Base-by-base conservation (phyloP, 2,888 invertebrate species). In the Megalurothrips usitatus region DNA sequence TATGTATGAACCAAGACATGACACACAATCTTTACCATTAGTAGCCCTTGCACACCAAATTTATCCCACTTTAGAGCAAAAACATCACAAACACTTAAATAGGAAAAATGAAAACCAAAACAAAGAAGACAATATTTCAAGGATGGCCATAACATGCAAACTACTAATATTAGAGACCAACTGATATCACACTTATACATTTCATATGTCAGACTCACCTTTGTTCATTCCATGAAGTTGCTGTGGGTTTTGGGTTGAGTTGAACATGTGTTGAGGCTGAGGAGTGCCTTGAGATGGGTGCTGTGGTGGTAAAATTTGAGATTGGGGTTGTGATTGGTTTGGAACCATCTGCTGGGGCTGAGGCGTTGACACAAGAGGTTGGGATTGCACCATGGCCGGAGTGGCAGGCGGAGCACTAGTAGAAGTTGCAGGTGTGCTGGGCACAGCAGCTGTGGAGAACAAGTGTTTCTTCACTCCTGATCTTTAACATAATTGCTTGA, bases 381-480 rank as follows among this genome's bases (percentile, higher is more conserved):
- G 68, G 26, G 68, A 75, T 26, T 23, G 68, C 12, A 75, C 26
- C 26, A 75, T 75, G 1, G 23, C 12, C 10, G 68, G 12, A 26
- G 68, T 75, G 85, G 86, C 82, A 83, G 84, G 79, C 84, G 85
- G 68, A 80, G 82, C 79, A 85, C 83, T 82, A 12, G 23, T 26
- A 12, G 23, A 26, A 75, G 68, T 75, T 26, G 26, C 68, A 11
- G 68, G 68, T 1, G 68, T 26, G 23, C 26, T 4, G 12, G 68
- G 68, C 10, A 26, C 68, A 26, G 34, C 34, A 43, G 26, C 68
- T 75, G 68, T 75, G n/a, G 11, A 58, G 58, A 9, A 75, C 9
- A 23, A 75, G 26, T 75, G 23, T 6, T 43, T 43, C 34, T 43
- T 43, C 34, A 43, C 34, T 43, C 34, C 34, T 43, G 34, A 43